Percentiles rank a stretch among this genome's conserved stretches.
Conservation (phyloP, 2,113 vertebrate species). For the Varanus salvator region DNA sequence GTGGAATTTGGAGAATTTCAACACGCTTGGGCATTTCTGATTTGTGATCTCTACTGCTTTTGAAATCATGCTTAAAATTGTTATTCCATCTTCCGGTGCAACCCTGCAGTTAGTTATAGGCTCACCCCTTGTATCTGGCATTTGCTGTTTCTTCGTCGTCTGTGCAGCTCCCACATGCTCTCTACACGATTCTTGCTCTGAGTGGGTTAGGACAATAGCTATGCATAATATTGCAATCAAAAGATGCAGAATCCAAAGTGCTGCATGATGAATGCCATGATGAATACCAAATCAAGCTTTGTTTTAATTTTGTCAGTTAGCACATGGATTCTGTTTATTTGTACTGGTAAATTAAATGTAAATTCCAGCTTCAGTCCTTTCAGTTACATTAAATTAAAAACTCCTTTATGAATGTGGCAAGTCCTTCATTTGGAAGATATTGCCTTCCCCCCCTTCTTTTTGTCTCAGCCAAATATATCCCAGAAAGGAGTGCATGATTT, state of each 20-base stretch:
- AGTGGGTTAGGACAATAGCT: background rate
- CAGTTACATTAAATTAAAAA: constrained; percentile 26
- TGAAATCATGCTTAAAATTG: background rate
- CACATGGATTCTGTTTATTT: constrained; percentile 41
- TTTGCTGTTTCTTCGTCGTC: background rate
- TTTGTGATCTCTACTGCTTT: too few species aligned
- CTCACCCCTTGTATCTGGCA: background rate
- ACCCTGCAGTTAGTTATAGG: background rate
- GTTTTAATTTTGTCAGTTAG: constrained; percentile 40
- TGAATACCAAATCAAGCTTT: fast-evolving
- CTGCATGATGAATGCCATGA: background rate
- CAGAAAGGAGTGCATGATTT: constrained; percentile 53
- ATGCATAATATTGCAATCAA: background rate
- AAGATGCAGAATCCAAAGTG: background rate
- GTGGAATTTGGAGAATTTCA: too few species aligned
- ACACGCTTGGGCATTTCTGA: too few species aligned
- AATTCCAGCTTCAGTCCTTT: constrained; percentile 52
- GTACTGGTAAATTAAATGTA: constrained; percentile 30
- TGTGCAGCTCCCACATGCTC: background rate
- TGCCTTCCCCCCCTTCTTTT: background rate
- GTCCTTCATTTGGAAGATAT: constrained; percentile 32
- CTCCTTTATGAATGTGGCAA: background rate
- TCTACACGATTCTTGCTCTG: background rate
- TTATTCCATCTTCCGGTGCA: background rate
- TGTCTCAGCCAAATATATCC: constrained; percentile 39